Evolutionary conservation across 2,113 vertebrate species (phyloP).

Genomic region (Upupa epops): DNA sequence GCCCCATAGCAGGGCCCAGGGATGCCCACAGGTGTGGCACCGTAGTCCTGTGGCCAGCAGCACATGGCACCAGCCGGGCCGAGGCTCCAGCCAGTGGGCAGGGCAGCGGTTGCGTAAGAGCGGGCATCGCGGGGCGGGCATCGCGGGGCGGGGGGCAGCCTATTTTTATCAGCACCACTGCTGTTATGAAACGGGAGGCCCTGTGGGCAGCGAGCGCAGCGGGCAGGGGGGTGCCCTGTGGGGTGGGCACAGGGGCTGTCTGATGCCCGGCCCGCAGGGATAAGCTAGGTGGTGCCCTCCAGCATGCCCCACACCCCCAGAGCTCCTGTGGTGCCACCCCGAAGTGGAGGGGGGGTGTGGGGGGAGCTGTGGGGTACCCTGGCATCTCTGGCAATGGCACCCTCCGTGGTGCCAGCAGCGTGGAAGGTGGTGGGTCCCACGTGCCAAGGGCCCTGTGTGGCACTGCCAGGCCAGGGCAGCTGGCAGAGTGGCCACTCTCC

Average conservation of each 20-base stretch:
- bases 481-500: too few species aligned
- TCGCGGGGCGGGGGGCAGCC: neutral
- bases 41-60: neutral
- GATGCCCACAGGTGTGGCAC: fast-evolving
- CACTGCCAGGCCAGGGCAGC: neutral
- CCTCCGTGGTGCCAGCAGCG: neutral
- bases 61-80: neutral
- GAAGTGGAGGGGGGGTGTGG: fast-evolving
- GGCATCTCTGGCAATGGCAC: too few species aligned
- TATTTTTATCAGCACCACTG: conserved; percentile 47
- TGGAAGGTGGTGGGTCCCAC: fast-evolving
- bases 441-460: neutral
- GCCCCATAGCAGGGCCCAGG: neutral
- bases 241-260: fast-evolving
- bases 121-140: neutral
- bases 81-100: neutral
- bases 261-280: too few species aligned
- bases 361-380: too few species aligned
- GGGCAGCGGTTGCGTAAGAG: conserved; percentile 23
- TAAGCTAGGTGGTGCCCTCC: neutral
- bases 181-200: conserved; percentile 21
- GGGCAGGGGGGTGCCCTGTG: neutral
- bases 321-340: neutral
- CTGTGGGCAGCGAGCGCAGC: fast-evolving
- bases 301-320: neutral